Conservation (phyloP, 2,797 vertebrate genomes). For the Hippoglossus hippoglossus region DNA sequence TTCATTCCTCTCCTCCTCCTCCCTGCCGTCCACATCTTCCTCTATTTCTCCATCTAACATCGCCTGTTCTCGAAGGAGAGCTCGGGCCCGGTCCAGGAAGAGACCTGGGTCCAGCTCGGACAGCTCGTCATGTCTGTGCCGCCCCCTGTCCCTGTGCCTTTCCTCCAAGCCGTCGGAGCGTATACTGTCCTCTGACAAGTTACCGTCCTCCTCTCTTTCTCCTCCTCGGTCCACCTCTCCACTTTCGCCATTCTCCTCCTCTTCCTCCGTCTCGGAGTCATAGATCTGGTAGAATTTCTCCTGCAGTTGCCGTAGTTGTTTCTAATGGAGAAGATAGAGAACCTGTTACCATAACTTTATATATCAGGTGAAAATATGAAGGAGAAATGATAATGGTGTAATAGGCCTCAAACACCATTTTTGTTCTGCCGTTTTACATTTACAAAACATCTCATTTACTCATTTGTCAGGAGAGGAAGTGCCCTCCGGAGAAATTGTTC, state of each 20-base stretch:
- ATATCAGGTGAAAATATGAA: neutral
- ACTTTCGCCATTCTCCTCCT: slow-evolving; percentile 70
- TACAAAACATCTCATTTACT: neutral
- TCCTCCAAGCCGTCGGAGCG: slow-evolving; percentile 93
- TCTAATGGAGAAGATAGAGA: slow-evolving; percentile 68
- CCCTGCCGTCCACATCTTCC: slow-evolving; percentile 87
- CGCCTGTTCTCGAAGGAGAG: slow-evolving; percentile 93
- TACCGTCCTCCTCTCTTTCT: slow-evolving; percentile 91
- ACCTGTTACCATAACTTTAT: slow-evolving; percentile 1
- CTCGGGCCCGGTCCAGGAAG: slow-evolving; percentile 93
- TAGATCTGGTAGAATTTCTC: slow-evolving; percentile 99
- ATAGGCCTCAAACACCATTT: no score
- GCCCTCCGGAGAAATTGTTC: no score
- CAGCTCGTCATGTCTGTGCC: slow-evolving; percentile 84
- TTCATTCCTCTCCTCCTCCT: slow-evolving; percentile 68
- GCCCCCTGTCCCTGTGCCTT: slow-evolving; percentile 65
- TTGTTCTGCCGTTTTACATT: no score
- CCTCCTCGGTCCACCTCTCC: slow-evolving; percentile 58
- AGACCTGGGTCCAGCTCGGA: slow-evolving; percentile 95
- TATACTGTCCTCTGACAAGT: slow-evolving; percentile 97
- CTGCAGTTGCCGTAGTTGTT: slow-evolving; percentile 98
- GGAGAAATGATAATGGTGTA: neutral
- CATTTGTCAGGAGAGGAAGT: neutral
- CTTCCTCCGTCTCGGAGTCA: slow-evolving; percentile 90
- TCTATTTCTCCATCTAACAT: slow-evolving; percentile 79